These are phyloP conservation scores for Buphagus erythrorhynchus DNA, from an alignment of 2,797 vertebrate genomes.

Conservation along the genomic window DNA sequence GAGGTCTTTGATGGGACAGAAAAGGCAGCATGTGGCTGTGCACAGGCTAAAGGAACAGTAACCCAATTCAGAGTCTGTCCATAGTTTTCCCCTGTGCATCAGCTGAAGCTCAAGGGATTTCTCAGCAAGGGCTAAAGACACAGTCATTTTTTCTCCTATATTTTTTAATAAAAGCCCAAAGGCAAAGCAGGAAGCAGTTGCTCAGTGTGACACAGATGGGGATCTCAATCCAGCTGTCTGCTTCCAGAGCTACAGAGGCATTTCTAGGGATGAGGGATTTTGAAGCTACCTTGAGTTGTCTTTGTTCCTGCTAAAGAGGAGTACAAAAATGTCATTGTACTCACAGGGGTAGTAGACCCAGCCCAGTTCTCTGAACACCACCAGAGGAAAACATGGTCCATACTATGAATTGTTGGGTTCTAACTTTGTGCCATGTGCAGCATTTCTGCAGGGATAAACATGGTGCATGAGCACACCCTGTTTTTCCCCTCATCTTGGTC, in stretches of 20 bases:
- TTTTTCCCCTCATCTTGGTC: neutral
- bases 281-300: neutral
- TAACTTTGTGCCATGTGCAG: neutral
- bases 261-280: neutral
- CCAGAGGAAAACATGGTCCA: neutral
- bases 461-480: accelerated
- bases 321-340: neutral
- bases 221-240: neutral
- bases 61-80: neutral
- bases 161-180: neutral
- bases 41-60: neutral
- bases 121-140: neutral
- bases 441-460: neutral
- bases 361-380: neutral
- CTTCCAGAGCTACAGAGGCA: neutral
- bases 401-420: neutral
- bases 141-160: neutral
- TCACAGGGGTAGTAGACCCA: neutral
- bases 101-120: neutral
- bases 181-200: neutral
- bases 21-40: neutral
- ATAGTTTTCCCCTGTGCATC: neutral
- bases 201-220: neutral
- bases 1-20: neutral
- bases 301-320: neutral